A percentile compares a stretch with the other conserved stretches of the same genome.
phyloP scores from a whole-genome alignment of 2,113 vertebrate genomes.

The Apteryx mantelli region DNA sequence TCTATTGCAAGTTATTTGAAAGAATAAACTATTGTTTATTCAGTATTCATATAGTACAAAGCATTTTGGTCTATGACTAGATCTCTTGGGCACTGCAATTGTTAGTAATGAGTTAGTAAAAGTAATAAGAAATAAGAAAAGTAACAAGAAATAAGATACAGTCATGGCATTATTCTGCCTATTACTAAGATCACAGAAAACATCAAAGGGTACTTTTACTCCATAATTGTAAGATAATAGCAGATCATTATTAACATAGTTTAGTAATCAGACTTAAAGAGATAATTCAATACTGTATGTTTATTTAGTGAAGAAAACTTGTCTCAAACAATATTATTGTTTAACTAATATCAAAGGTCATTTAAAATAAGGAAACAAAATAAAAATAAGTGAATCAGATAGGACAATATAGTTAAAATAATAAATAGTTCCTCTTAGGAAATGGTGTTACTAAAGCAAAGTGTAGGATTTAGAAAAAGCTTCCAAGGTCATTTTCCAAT shows the following conservation, averaged over 20 bases:
- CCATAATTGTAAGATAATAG: background rate
- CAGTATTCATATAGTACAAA: background rate
- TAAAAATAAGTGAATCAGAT: background rate
- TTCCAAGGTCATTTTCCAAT: background rate
- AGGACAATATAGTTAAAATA: background rate
- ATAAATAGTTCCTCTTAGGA: background rate
- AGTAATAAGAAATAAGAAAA: background rate
- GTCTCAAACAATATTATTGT: background rate
- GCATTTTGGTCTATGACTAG: background rate
- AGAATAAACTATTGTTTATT: background rate
- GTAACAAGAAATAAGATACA: background rate
- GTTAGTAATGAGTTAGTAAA: conserved; percentile 29
- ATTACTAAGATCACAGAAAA: conserved; percentile 8
- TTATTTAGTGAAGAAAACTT: background rate
- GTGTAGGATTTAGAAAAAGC: background rate
- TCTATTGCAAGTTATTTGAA: background rate
- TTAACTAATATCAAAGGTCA: background rate
- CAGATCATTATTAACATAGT: background rate
- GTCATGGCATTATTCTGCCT: background rate
- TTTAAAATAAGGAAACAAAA: background rate
- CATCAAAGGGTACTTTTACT: conserved; percentile 34
- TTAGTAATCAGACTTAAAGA: conserved; percentile 3
- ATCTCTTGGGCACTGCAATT: background rate
- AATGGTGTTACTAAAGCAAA: background rate
- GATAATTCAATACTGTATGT: background rate